Percentiles rank a stretch among this genome's conserved stretches.
Conservation (phyloP, 2,797 vertebrate species). For the Dendrocincla tyrannina region DNA sequence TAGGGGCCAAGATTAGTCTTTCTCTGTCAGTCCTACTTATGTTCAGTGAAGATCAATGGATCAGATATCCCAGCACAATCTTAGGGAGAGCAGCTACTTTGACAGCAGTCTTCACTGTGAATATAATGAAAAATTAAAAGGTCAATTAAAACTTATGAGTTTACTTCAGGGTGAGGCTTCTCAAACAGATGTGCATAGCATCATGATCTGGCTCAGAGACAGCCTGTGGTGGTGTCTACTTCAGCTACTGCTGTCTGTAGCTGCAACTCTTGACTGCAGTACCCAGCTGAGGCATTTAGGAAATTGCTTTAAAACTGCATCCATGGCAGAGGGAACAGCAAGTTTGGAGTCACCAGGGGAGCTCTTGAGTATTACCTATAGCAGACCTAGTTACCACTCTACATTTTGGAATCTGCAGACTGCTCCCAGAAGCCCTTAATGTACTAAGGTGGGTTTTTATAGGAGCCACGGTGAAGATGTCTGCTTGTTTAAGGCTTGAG, state of each 20-base stretch:
- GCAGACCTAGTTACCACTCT: not conserved
- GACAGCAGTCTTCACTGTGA: not conserved
- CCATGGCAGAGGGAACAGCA: not conserved
- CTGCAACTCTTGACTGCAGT: not conserved
- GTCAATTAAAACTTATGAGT: not conserved
- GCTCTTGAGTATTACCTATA: not conserved
- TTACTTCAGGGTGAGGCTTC: slow-evolving; percentile 44
- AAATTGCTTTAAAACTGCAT: not conserved
- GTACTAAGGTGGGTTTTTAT: not conserved
- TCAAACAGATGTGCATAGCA: not conserved
- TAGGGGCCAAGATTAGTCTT: no score
- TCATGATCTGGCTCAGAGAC: not conserved
- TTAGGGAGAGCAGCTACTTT: not conserved
- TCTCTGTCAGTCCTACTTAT: not conserved
- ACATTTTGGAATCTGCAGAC: not conserved
- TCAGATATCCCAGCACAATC: not conserved
- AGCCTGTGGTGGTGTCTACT: not conserved
- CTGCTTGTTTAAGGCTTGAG: not conserved
- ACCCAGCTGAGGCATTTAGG: not conserved
- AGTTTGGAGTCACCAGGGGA: not conserved
- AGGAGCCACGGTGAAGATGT: not conserved
- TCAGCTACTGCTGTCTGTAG: not conserved
- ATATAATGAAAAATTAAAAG: slow-evolving; percentile 17
- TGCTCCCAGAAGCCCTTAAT: not conserved
- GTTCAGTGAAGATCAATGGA: not conserved